Percentiles rank a stretch among this genome's conserved stretches.
These are phyloP conservation scores for Vanessa cardui DNA, from an alignment of 2,888 invertebrate genomes.

Conservation along the genomic window DNA sequence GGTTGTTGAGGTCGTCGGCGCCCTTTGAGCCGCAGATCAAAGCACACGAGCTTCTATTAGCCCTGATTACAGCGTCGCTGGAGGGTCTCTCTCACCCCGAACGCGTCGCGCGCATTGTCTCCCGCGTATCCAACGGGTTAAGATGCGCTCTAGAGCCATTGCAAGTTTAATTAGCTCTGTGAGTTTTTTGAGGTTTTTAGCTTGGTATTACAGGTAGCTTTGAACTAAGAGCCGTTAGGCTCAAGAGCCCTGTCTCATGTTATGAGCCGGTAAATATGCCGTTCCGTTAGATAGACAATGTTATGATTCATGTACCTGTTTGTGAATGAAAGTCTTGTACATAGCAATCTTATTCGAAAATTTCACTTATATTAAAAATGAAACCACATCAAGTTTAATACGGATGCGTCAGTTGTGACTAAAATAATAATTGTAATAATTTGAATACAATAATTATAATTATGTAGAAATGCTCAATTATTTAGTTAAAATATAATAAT, in stretches of 20 bases:
- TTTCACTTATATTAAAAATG: too few species aligned
- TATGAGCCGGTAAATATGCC: constrained; percentile 8
- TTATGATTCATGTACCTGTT: background rate
- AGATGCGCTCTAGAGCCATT: constrained; percentile 71
- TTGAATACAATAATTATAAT: too few species aligned
- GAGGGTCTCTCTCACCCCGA: constrained; percentile 48
- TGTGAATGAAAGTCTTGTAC: background rate
- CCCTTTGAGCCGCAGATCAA: constrained; percentile 80
- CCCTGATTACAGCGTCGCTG: constrained; percentile 75
- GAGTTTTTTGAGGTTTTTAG: constrained; percentile 38
- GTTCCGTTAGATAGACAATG: background rate
- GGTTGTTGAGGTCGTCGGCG: constrained; percentile 64
- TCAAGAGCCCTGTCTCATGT: constrained; percentile 17
- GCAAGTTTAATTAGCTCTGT: constrained; percentile 74
- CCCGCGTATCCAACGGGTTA: constrained; percentile 56
- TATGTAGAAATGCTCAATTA: background rate
- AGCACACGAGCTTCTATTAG: constrained; percentile 81
- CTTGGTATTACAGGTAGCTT: constrained; percentile 35
- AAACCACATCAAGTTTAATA: too few species aligned
- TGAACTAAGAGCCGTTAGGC: constrained; percentile 30
- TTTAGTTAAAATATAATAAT: background rate
- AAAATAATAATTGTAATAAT: too few species aligned
- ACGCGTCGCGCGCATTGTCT: constrained; percentile 58
- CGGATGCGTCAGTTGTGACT: too few species aligned
- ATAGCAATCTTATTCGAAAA: too few species aligned